Percentiles rank a stretch among this genome's conserved stretches.
Evolutionary conservation across 2,113 vertebrate genomes (phyloP).

Genomic region (Brevimyrus niger): DNA sequence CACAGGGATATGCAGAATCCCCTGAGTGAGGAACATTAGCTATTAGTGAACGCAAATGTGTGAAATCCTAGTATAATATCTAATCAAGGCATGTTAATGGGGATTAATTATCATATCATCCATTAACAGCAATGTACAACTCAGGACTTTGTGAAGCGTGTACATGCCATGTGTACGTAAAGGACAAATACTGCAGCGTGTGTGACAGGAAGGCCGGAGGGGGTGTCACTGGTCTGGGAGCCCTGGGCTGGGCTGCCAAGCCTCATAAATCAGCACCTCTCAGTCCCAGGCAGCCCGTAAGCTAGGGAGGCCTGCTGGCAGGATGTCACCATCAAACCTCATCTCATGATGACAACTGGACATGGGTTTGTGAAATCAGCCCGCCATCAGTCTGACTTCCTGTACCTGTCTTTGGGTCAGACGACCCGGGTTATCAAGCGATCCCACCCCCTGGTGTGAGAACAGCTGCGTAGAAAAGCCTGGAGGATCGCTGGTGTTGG

Average conservation of each 20-base stretch:
- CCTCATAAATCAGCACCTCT: neutral
- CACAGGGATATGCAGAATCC: neutral
- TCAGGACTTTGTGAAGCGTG: neutral
- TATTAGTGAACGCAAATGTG: neutral
- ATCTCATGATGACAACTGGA: neutral
- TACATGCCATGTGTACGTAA: neutral
- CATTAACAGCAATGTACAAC: neutral
- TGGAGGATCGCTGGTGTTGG: neutral
- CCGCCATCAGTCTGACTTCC: constrained; percentile 42
- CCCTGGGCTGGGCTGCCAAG: neutral
- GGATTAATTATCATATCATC: neutral
- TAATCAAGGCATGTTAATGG: neutral
- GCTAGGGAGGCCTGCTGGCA: neutral
- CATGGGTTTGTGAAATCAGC: constrained; percentile 27
- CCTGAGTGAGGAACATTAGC: neutral
- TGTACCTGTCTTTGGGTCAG: neutral
- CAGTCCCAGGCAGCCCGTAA: neutral
- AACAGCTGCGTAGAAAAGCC: neutral
- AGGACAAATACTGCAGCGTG: neutral
- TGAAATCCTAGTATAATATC: neutral
- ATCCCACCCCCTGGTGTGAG: neutral
- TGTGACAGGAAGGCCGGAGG: neutral
- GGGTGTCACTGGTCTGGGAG: neutral
- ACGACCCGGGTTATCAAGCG: neutral
- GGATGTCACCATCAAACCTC: neutral